Evolutionary conservation across 2,888 invertebrate genomes (phyloP).

Genomic region (Orchesellides sinensis): DNA sequence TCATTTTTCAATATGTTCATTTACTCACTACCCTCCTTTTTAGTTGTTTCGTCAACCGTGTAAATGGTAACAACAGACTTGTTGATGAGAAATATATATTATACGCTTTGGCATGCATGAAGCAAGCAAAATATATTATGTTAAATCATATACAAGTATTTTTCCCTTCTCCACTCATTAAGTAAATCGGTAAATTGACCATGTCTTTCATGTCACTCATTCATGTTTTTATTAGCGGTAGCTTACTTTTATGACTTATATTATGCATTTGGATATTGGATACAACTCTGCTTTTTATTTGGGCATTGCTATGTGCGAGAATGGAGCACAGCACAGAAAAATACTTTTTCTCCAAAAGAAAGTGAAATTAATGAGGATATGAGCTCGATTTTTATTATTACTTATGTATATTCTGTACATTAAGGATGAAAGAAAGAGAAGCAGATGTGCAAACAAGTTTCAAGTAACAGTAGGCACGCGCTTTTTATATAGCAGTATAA

Average conservation of each 20-base stretch:
- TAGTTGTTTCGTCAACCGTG: conserved; percentile 40
- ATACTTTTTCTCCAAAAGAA: conserved; percentile 16
- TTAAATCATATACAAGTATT: background rate
- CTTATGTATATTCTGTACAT: background rate
- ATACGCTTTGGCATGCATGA: background rate
- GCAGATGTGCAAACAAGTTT: conserved; percentile 3
- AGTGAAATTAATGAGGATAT: conserved; percentile 64
- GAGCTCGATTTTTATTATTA: conserved; percentile 40
- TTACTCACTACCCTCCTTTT: background rate
- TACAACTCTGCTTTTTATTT: no score
- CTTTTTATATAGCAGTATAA: background rate
- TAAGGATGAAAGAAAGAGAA: background rate
- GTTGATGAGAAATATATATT: conserved; percentile 23
- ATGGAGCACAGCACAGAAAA: background rate
- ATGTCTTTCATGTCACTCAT: conserved; percentile 41
- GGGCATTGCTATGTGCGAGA: background rate
- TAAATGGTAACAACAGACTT: conserved; percentile 51
- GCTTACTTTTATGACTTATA: no score
- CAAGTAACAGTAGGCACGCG: conserved; percentile 44
- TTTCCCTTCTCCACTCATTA: background rate
- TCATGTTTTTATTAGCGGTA: background rate
- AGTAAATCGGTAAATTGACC: conserved; percentile 19
- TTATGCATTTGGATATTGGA: no score
- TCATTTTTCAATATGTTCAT: no score
- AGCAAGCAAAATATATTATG: background rate